These are phyloP conservation scores for Pterobdella sp. DNA, from an alignment of 2,888 invertebrate species.

Conservation along the genomic window DNA sequence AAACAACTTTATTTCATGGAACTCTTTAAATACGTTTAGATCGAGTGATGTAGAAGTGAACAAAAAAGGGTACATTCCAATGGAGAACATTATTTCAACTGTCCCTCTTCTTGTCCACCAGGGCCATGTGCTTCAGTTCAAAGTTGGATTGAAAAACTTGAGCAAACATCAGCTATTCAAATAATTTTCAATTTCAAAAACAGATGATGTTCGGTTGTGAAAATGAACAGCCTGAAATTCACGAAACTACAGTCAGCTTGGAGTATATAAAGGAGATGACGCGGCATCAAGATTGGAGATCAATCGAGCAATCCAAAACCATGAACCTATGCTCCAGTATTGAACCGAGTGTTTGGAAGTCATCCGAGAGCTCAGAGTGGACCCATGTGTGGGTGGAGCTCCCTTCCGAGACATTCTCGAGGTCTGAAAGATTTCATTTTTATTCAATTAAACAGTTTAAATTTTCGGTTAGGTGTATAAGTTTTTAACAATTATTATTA, in stretches of 20 bases:
- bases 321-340: not conserved
- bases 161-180: not conserved
- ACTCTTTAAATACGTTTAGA: not conserved
- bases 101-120: not conserved
- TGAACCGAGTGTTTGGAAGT: not conserved
- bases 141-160: not conserved
- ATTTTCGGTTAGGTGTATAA: not conserved
- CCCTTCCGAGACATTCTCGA: not conserved
- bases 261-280: not conserved
- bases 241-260: not conserved
- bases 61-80: not conserved
- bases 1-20: not conserved
- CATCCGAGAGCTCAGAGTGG: not conserved
- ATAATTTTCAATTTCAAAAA: not conserved
- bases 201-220: not conserved
- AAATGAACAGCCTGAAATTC: no score
- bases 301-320: not conserved
- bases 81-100: not conserved
- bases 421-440: not conserved
- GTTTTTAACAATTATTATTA: not conserved
- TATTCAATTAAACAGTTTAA: not conserved
- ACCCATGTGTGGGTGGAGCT: not conserved
- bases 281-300: not conserved
- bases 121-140: slow-evolving; percentile 4
- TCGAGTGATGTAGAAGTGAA: not conserved